Percentiles rank a stretch among this genome's conserved stretches.
Conservation (phyloP, 1,140 invertebrate genomes). For the Cephus cinctus region DNA sequence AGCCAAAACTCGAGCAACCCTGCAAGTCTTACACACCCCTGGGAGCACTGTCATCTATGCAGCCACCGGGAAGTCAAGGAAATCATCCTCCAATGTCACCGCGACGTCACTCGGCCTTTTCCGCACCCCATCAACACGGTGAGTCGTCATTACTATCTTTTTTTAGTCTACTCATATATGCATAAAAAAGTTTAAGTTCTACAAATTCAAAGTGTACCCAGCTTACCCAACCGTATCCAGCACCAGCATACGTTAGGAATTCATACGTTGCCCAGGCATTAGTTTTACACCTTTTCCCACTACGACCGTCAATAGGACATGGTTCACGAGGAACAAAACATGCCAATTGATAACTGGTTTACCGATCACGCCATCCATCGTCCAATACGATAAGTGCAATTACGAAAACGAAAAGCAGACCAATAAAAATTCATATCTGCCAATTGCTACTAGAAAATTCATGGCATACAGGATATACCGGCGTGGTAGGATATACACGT, state of each 20-base stretch:
- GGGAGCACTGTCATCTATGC: slow-evolving; percentile 82
- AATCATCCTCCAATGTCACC: slow-evolving; percentile 57
- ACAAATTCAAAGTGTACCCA: background rate
- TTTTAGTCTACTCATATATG: slow-evolving; percentile 1
- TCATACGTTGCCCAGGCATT: no score
- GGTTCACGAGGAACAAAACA: no score
- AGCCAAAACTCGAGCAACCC: slow-evolving; percentile 51
- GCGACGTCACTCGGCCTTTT: slow-evolving; percentile 52
- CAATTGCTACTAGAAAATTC: no score
- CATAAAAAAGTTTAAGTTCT: background rate
- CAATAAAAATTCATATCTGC: no score
- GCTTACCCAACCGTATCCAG: background rate
- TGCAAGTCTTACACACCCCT: slow-evolving; percentile 75
- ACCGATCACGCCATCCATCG: no score
- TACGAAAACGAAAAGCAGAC: no score
- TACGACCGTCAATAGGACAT: no score
- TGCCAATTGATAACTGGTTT: no score
- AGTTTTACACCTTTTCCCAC: no score
- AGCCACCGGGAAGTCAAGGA: slow-evolving; percentile 66
- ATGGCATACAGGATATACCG: no score
- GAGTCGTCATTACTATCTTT: slow-evolving; percentile 26
- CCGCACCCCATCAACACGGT: slow-evolving; percentile 55
- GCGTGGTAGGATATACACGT: no score
- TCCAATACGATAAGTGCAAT: no score
- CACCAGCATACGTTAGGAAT: background rate